These are phyloP conservation scores for Pangasianodon gigas DNA, from an alignment of 2,113 vertebrate genomes.

Conservation along the genomic window DNA sequence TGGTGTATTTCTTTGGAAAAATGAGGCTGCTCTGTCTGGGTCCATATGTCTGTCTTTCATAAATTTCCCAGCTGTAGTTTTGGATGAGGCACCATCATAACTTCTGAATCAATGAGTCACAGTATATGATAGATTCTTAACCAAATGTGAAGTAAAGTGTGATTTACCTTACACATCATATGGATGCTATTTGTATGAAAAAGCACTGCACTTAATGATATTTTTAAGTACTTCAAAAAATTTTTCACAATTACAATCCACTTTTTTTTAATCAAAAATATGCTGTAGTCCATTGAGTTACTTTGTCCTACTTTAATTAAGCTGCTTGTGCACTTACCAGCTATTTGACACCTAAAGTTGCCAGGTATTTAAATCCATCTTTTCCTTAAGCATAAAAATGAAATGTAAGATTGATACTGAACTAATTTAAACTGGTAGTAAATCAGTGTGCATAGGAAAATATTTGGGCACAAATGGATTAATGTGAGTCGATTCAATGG, in stretches of 20 bases:
- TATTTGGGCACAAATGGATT: slow-evolving; percentile 30
- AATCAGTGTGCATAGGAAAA: neutral
- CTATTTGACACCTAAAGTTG: neutral
- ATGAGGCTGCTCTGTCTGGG: neutral
- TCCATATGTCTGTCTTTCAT: neutral
- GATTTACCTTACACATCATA: neutral
- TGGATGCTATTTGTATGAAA: neutral
- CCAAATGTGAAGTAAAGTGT: neutral
- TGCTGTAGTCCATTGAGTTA: neutral
- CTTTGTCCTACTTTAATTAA: neutral
- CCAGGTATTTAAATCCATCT: neutral
- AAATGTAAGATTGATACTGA: neutral
- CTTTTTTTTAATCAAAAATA: neutral
- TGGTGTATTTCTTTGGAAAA: neutral
- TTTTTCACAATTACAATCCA: neutral
- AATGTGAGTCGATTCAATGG: slow-evolving; percentile 26
- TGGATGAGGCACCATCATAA: neutral
- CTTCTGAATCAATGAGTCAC: neutral
- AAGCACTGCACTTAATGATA: neutral
- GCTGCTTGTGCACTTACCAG: neutral
- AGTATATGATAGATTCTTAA: neutral
- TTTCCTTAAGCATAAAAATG: neutral
- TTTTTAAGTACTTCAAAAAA: neutral
- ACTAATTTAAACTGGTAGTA: neutral
- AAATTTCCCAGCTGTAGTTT: neutral